phyloP scores from a whole-genome alignment of 64 coral and sea anemone genomes.

The Orbicella faveolata region DNA sequence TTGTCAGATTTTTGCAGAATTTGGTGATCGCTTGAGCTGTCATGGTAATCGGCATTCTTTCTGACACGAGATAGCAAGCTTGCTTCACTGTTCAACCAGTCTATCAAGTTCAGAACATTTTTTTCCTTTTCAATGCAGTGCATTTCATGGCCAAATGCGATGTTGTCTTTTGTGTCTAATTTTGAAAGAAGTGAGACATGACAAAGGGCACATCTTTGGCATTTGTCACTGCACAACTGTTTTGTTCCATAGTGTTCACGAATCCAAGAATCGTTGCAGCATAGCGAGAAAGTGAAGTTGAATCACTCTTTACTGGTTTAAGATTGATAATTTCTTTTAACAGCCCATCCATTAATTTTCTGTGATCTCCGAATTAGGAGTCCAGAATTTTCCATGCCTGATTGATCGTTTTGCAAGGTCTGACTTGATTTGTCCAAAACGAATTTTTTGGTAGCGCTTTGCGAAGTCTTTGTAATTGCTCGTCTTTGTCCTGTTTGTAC shows the following conservation, averaged over 20 bases:
- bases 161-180: slow-evolving; percentile 6
- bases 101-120: slow-evolving; percentile 24
- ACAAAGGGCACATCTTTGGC: slow-evolving; percentile 53
- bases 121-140: slow-evolving; percentile 31
- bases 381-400: background rate
- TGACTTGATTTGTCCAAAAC: background rate
- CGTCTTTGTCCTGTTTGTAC: slow-evolving; percentile 1
- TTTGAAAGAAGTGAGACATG: slow-evolving; percentile 53
- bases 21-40: background rate
- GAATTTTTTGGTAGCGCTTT: background rate
- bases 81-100: slow-evolving; percentile 1
- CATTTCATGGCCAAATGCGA: slow-evolving; percentile 50
- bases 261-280: slow-evolving; percentile 13
- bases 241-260: slow-evolving; percentile 44
- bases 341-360: slow-evolving; percentile 64
- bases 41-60: background rate
- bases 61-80: slow-evolving; percentile 15
- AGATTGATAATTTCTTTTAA: background rate
- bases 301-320: background rate
- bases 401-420: background rate
- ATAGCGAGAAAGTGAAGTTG: slow-evolving; percentile 27
- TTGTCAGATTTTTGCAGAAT: background rate
- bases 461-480: background rate
- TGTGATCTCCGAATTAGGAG: background rate
- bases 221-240: slow-evolving; percentile 42